Base-by-base conservation (phyloP, 2,797 vertebrate species). In the Microctenopoma lineatum region DNA sequence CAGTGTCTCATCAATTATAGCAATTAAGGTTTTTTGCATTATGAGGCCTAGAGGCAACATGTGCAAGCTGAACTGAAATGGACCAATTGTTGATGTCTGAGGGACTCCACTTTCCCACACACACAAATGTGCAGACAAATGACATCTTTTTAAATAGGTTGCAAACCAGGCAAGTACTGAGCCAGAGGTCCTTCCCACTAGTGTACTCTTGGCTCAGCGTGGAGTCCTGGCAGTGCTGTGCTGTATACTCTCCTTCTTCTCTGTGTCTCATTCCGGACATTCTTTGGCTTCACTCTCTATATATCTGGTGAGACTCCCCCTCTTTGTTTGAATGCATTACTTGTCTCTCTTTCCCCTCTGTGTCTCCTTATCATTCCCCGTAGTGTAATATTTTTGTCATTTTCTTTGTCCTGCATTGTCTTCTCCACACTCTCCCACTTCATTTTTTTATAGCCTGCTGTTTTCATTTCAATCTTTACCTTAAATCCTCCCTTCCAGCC, bases 211-310 rank as follows among this genome's bases (percentile, higher is more conserved):
- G 80, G 83, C 83, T 84, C 64, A 39, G 41, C 46, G 44, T 47
- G 55, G 54, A 70, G 72, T 73, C 87, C 75, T 88, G 84, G 70
- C 62, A 77, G 42, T 36, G 68, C 86, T 87, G 65, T n/a, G 2
- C 32, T 34, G 32, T 34, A 34, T 66, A 65, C 72, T 86, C 67
- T 81, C 83, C 70, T 63, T 73, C 52, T 84, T 65, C 25, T 84
- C 77, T 81, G 59, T 54, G 61, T 79, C 79, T 86, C 81, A 87
- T 88, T 88, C 82, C 54, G 6, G 55, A 72, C 75, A 89, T 90
- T 89, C 84, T 86, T 89, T 86, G 87, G 90, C 88, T 80, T 87
- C 45, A 8, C 56, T 86, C 70, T 73, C 55, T 70, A 21, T 79
- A 83, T 80, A 80, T 90, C 85, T 67, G 52, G n/a, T 73, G 48